Evolutionary conservation across 2,113 vertebrate species (phyloP).

Genomic region (Pheucticus melanocephalus): DNA sequence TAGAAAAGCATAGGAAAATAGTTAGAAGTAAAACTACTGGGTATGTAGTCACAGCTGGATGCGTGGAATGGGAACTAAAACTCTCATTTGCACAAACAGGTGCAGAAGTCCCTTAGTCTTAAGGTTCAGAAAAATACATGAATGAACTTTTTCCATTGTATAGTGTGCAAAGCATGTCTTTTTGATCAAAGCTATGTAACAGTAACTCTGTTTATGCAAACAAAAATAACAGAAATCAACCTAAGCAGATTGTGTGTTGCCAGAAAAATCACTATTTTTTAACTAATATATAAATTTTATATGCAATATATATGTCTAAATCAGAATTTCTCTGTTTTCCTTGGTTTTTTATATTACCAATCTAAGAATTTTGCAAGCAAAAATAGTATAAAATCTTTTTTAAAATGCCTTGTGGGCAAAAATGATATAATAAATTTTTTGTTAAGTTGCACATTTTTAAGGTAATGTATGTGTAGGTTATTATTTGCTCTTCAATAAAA

Average conservation of each 20-base stretch:
- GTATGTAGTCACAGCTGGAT: background rate
- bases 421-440: background rate
- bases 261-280: background rate
- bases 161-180: background rate
- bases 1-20: background rate
- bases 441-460: background rate
- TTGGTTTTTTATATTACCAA: background rate
- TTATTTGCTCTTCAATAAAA: background rate
- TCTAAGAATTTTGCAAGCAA: background rate
- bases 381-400: background rate
- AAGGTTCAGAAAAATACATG: background rate
- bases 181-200: background rate
- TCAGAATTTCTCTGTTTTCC: background rate
- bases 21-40: background rate
- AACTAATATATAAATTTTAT: background rate
- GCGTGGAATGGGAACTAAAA: background rate
- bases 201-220: conserved; percentile 19
- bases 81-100: background rate
- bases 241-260: background rate
- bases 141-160: background rate
- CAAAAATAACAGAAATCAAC: background rate
- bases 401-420: background rate
- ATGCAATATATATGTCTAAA: background rate
- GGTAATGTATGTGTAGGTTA: background rate
- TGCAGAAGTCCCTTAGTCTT: background rate